Evolutionary conservation across 2,888 invertebrate genomes (phyloP), one percentile per base, ranked within the genome.

Genomic region (Thymelicus acteon): DNA sequence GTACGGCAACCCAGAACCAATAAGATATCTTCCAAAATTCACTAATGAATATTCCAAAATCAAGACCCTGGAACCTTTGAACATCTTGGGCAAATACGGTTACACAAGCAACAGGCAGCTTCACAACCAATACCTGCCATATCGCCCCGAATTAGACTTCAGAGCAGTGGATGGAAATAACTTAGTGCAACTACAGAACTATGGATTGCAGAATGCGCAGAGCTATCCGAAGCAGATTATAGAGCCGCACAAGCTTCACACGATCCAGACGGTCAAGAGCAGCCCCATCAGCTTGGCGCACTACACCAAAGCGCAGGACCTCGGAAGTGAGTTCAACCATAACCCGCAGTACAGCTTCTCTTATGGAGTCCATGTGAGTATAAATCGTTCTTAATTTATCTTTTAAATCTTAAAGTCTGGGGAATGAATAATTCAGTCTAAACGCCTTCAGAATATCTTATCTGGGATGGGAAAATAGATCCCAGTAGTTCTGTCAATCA

Each of bases 281-380:
- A 82, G 72, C 24, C 85, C 86, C 0, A 15, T 86, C 19, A 83
- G 78, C 57, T 8, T 87, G 48, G 81, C 79, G 0, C 85, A 86
- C 62, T 89, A 83, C 71, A 77, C 70, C 19, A 73, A 61, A 62
- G 47, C 63, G 0, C 72, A 74, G 31, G 66, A 63, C 7, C 66
- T 68, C 8, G 58, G 60, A 7, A 68, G 75, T 0, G 73, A 75
- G 2, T 85, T 81, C 62, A 78, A 86, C 47, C 61, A 81, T 0
- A 77, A 85, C 61, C 90, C 92, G 0, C 83, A 85, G 63, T 90
- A 90, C 75, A 77, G 81, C 2, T 91, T 77, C 78, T 85, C 89
- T 0, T 90, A 90, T 75, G 90, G 88, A 74, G 87, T 89, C 31
- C 81, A 89, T 78, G 93, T 93, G 75, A 93, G 93, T 92, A 80